Percentiles rank a stretch among this genome's conserved stretches.
Conservation (phyloP, 1,140 invertebrate genomes). For the Drosophila dunni region DNA sequence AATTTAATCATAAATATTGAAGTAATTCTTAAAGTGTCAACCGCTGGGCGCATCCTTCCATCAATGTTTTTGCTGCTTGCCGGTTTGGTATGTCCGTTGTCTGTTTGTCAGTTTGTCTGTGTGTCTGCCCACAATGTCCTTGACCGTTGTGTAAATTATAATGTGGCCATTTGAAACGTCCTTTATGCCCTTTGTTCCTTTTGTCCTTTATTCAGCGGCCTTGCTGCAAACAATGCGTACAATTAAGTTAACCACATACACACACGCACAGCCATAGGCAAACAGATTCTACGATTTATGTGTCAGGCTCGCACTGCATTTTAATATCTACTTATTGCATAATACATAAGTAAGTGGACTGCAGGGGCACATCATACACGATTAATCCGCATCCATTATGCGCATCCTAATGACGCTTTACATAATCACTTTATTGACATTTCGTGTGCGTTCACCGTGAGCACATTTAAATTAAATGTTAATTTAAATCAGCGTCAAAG, state of each 20-base stretch:
- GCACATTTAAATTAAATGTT: conserved; percentile 30
- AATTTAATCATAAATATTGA: conserved; percentile 67
- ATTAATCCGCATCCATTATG: conserved; percentile 61
- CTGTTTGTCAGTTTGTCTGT: conserved; percentile 1
- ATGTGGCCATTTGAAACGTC: conserved; percentile 18
- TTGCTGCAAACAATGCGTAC: conserved; percentile 54
- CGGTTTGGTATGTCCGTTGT: not conserved
- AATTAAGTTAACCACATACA: conserved; percentile 65
- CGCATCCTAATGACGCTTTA: conserved; percentile 58
- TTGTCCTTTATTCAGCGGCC: conserved; percentile 39
- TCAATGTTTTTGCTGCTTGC: not conserved
- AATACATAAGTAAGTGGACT: conserved; percentile 47
- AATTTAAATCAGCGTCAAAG: conserved; percentile 11
- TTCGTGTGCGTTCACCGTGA: not conserved
- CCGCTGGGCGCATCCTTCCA: not conserved
- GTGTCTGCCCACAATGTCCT: conserved; percentile 46
- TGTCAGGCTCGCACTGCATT: conserved; percentile 49
- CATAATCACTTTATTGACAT: conserved; percentile 41
- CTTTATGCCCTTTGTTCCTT: conserved; percentile 45
- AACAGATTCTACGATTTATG: conserved; percentile 63
- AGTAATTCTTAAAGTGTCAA: conserved; percentile 43
- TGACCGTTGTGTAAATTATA: conserved; percentile 71
- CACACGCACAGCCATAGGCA: too few relatives aligned
- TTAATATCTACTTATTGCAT: conserved; percentile 75
- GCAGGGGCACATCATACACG: conserved; percentile 25